Percentiles rank a stretch among this genome's conserved stretches.
phyloP scores from a whole-genome alignment of 2,888 invertebrate species.

The Pegoplata infirma region DNA sequence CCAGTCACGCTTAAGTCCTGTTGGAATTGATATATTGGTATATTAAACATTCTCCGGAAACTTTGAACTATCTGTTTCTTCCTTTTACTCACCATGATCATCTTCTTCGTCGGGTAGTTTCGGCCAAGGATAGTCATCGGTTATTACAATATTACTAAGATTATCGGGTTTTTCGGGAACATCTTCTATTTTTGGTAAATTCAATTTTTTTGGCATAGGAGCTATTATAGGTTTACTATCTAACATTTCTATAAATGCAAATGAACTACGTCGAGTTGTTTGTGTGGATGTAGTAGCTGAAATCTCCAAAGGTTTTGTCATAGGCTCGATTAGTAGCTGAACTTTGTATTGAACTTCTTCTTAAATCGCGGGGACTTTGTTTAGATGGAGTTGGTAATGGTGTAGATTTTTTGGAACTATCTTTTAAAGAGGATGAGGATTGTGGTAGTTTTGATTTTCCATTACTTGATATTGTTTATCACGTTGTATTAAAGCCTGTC shows the following conservation, averaged over 20 bases:
- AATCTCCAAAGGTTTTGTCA: slow-evolving; percentile 70
- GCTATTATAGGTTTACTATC: slow-evolving; percentile 70
- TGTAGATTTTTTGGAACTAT: slow-evolving; percentile 66
- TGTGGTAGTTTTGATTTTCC: slow-evolving; percentile 62
- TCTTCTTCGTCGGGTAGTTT: slow-evolving; percentile 64
- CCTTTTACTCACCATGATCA: slow-evolving; percentile 55
- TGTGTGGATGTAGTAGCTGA: slow-evolving; percentile 58
- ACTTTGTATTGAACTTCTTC: slow-evolving; percentile 68
- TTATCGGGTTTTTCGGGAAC: slow-evolving; percentile 65
- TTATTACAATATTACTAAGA: slow-evolving; percentile 64
- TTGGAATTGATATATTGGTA: slow-evolving; percentile 66
- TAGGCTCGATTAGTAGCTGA: slow-evolving; percentile 65
- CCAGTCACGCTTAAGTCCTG: slow-evolving; percentile 70
- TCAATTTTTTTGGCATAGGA: slow-evolving; percentile 72
- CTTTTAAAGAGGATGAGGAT: slow-evolving; percentile 61
- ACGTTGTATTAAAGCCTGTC: slow-evolving; percentile 73
- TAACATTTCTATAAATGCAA: slow-evolving; percentile 74
- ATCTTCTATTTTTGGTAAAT: slow-evolving; percentile 68
- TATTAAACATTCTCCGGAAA: slow-evolving; percentile 61
- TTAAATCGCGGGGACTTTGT: slow-evolving; percentile 52
- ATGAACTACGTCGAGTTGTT: slow-evolving; percentile 72
- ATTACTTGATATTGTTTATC: slow-evolving; percentile 72
- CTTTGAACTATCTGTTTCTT: slow-evolving; percentile 20
- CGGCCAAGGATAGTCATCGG: slow-evolving; percentile 72
- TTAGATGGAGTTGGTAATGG: slow-evolving; percentile 59